Conservation (phyloP, 2,888 invertebrate species). For the Zygothrica quintamaculata region DNA sequence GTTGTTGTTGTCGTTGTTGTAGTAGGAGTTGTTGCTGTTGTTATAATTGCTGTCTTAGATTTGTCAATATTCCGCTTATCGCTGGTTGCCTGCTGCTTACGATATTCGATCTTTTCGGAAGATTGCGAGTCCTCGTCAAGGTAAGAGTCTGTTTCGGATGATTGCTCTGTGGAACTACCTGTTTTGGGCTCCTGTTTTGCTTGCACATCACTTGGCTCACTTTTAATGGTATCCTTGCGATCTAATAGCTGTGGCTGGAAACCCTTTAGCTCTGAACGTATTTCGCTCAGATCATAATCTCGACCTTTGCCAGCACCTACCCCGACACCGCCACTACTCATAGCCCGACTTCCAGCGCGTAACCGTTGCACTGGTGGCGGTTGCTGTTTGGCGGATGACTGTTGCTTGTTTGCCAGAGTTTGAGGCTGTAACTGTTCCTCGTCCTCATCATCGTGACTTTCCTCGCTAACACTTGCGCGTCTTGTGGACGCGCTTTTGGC, state of each 20-base stretch:
- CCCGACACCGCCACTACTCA: constrained; percentile 62
- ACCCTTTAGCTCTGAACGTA: constrained; percentile 93
- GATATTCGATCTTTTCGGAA: constrained; percentile 78
- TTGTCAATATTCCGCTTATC: constrained; percentile 73
- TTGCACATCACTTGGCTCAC: constrained; percentile 40
- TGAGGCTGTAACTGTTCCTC: constrained; percentile 57
- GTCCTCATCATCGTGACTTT: constrained; percentile 85
- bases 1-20: constrained; percentile 44
- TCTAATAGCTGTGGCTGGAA: constrained; percentile 85
- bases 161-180: constrained; percentile 82
- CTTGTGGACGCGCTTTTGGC: background rate
- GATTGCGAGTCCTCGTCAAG: constrained; percentile 84
- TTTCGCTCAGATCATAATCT: constrained; percentile 93
- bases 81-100: constrained; percentile 53
- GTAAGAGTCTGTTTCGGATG: constrained; percentile 83
- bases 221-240: constrained; percentile 62
- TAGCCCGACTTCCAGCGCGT: constrained; percentile 55
- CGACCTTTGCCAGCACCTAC: constrained; percentile 86
- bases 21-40: constrained; percentile 27
- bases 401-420: constrained; percentile 45
- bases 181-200: constrained; percentile 71
- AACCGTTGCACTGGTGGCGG: constrained; percentile 28
- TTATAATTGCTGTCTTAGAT: constrained; percentile 33
- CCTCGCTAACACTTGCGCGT: constrained; percentile 85
- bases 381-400: constrained; percentile 7